These are phyloP conservation scores for Hedychridium roseum DNA, from an alignment of 2,888 invertebrate genomes.

Conservation along the genomic window DNA sequence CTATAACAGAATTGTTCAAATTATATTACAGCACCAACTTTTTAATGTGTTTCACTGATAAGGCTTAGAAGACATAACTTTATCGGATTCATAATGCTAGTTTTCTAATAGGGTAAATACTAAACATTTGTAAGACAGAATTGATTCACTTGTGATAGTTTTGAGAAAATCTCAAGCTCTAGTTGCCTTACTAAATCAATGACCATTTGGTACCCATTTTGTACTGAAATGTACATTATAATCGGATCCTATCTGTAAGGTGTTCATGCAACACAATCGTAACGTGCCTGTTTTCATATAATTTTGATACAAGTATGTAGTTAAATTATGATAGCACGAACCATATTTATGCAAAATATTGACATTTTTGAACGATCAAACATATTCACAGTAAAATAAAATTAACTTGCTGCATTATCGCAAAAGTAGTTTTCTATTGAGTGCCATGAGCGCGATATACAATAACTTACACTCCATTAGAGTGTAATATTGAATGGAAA, in stretches of 20 bases:
- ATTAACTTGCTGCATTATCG: not conserved
- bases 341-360: slow-evolving; percentile 4
- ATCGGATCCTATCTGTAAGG: slow-evolving; percentile 33
- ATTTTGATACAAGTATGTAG: slow-evolving; percentile 25
- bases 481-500: not conserved
- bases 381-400: not conserved
- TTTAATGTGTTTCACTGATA: too few species aligned
- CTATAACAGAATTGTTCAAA: too few species aligned
- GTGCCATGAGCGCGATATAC: slow-evolving; percentile 4
- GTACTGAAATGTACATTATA: slow-evolving; percentile 37
- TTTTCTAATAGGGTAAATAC: too few species aligned
- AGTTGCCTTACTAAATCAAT: slow-evolving; percentile 56
- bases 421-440: not conserved
- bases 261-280: slow-evolving; percentile 35
- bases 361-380: slow-evolving; percentile 19
- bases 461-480: too few species aligned
- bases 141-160: slow-evolving; percentile 46
- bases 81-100: too few species aligned
- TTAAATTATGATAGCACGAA: slow-evolving; percentile 13
- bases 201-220: slow-evolving; percentile 51
- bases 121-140: slow-evolving; percentile 8
- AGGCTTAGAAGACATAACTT: too few species aligned
- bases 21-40: too few species aligned
- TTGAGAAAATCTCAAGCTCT: slow-evolving; percentile 45
- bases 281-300: slow-evolving; percentile 36